Conservation (phyloP, 2,888 invertebrate species). For the Leucoma salicis region DNA sequence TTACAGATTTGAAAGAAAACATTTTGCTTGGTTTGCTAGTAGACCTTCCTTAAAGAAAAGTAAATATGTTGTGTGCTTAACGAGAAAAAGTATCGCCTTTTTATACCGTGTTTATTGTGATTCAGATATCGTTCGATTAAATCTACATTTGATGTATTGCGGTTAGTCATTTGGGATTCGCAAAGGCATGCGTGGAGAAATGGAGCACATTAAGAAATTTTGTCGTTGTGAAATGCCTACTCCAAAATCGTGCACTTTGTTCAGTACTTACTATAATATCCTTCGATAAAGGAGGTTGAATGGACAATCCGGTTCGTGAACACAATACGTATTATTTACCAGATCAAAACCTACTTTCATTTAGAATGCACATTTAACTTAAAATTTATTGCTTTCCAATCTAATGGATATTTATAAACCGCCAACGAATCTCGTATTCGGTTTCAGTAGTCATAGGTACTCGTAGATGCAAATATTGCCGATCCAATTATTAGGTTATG, state of each 20-base stretch:
- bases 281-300: slow-evolving; percentile 5
- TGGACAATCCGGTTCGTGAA: slow-evolving; percentile 4
- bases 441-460: too few species aligned
- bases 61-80: slow-evolving; percentile 66
- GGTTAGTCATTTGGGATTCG: slow-evolving; percentile 73
- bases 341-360: background rate
- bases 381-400: too few species aligned
- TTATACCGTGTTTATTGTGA: slow-evolving; percentile 73
- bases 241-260: slow-evolving; percentile 25
- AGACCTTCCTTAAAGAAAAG: slow-evolving; percentile 73
- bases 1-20: slow-evolving; percentile 78
- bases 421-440: too few species aligned
- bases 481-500: too few species aligned
- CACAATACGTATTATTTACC: slow-evolving; percentile 3
- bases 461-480: too few species aligned
- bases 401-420: too few species aligned
- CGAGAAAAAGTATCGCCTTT: slow-evolving; percentile 60
- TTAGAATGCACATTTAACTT: too few species aligned
- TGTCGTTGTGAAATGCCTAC: slow-evolving; percentile 57
- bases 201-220: slow-evolving; percentile 74
- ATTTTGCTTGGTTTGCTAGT: slow-evolving; percentile 65
- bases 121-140: slow-evolving; percentile 67
- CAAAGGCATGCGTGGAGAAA: slow-evolving; percentile 66
- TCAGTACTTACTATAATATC: slow-evolving; percentile 16
- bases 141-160: slow-evolving; percentile 72